A percentile compares a stretch with the other conserved stretches of the same genome.
Conservation (phyloP, 2,797 vertebrate species). For the Muraenolepis orangiensis region DNA sequence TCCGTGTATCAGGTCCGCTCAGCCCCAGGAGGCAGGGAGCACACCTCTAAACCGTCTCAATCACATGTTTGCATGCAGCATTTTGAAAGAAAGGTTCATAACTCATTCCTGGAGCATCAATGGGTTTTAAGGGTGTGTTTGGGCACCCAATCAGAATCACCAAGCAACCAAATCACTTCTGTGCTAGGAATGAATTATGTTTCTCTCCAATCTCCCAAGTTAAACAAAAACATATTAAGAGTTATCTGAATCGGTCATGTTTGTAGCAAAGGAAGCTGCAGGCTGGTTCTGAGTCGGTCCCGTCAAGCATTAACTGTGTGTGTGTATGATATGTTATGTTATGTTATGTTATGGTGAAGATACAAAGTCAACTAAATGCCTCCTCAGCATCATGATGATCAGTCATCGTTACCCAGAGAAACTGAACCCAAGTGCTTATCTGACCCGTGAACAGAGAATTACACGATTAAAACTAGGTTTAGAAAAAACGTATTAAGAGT, state of each 20-base stretch:
- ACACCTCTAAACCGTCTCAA: neutral
- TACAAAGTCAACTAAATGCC: neutral
- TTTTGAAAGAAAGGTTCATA: neutral
- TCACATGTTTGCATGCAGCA: no score
- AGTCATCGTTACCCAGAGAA: neutral
- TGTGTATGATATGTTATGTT: no score
- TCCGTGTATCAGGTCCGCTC: slow-evolving; percentile 1
- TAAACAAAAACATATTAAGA: no score
- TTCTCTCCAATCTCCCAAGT: no score
- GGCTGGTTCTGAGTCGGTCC: neutral
- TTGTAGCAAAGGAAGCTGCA: neutral
- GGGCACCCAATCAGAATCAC: neutral
- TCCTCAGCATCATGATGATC: neutral
- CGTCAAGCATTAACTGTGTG: slow-evolving; percentile 25
- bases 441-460: neutral
- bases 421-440: neutral
- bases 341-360: no score
- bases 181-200: no score
- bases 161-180: neutral
- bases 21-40: neutral
- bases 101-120: no score
- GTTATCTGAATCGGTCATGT: no score
- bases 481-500: neutral
- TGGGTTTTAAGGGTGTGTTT: neutral
- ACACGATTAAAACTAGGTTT: neutral